phyloP scores from a whole-genome alignment of 1,140 invertebrate species.

The Caenorhabditis brenneri region DNA sequence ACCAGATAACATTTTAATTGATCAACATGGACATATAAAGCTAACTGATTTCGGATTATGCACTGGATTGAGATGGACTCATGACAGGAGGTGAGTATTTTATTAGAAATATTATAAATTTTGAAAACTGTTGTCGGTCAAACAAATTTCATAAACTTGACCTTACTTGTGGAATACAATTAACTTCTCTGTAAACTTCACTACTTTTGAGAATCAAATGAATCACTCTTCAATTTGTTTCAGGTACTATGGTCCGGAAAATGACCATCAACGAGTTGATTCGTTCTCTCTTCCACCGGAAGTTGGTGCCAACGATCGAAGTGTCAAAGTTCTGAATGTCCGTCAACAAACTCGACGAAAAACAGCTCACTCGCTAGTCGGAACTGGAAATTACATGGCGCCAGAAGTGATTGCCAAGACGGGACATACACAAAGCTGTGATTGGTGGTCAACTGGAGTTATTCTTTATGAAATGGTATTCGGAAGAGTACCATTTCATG shows the following conservation, averaged over 20 bases:
- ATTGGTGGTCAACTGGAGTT: constrained; percentile 99
- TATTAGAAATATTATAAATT: no score
- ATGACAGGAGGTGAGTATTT: constrained; percentile 89
- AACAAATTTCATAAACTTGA: no score
- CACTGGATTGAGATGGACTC: constrained; percentile 97
- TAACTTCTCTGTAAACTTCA: no score
- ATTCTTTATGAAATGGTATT: constrained; percentile 99
- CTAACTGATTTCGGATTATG: constrained; percentile 97
- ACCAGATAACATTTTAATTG: constrained; percentile 98
- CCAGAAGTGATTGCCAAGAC: constrained; percentile 65
- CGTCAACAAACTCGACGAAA: constrained; percentile 77
- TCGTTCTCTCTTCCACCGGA: constrained; percentile 82
- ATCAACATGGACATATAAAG: constrained; percentile 96
- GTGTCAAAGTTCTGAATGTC: constrained; percentile 62
- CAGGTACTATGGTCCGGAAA: constrained; percentile 66
- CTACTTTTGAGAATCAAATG: no score
- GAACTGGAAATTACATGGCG: constrained; percentile 95
- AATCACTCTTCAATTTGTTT: background rate
- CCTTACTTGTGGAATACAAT: no score
- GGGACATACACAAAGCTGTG: constrained; percentile 94
- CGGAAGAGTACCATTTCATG: constrained; percentile 90
- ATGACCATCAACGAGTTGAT: constrained; percentile 84
- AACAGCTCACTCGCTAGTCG: constrained; percentile 93
- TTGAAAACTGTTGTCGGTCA: no score
- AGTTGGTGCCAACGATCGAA: constrained; percentile 50